A percentile compares a stretch with the other conserved stretches of the same genome.
phyloP scores from a whole-genome alignment of 2,888 invertebrate species.

The Octodonta nipae region DNA sequence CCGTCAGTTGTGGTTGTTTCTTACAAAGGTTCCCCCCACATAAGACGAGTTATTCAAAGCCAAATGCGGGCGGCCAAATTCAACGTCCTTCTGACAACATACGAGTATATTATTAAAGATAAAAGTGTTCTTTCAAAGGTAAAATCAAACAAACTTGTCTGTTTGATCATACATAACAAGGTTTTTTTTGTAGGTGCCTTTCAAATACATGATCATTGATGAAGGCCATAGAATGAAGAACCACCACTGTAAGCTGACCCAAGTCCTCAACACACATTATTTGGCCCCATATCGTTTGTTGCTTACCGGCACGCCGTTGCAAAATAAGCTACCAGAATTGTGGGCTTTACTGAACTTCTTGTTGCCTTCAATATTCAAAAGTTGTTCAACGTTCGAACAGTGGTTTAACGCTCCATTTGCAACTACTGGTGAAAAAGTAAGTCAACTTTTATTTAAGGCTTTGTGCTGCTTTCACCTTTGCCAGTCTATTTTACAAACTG shows the following conservation, averaged over 20 bases:
- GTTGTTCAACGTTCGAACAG: slow-evolving; percentile 95
- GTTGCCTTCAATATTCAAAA: slow-evolving; percentile 95
- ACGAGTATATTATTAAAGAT: slow-evolving; percentile 98
- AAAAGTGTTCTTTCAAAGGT: slow-evolving; percentile 90
- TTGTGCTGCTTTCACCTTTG: no score
- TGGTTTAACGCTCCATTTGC: slow-evolving; percentile 99
- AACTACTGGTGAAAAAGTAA: slow-evolving; percentile 89
- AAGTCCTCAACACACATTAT: slow-evolving; percentile 95
- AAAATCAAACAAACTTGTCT: slow-evolving; percentile 8
- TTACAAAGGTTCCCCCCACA: slow-evolving; percentile 85
- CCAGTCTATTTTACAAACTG: no score
- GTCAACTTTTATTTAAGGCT: no score
- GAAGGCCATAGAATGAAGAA: slow-evolving; percentile 99
- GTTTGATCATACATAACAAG: neutral
- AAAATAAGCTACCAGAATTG: slow-evolving; percentile 94
- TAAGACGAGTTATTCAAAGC: slow-evolving; percentile 66
- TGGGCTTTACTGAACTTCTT: slow-evolving; percentile 98
- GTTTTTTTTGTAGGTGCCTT: slow-evolving; percentile 51
- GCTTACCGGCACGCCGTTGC: slow-evolving; percentile 90
- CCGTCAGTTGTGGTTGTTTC: slow-evolving; percentile 82
- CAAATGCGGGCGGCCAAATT: slow-evolving; percentile 89
- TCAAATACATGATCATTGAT: slow-evolving; percentile 99
- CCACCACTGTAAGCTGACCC: slow-evolving; percentile 97
- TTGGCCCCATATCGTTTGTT: slow-evolving; percentile 87
- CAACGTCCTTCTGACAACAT: slow-evolving; percentile 98